Base-by-base conservation (phyloP, 37 sponge, comb jelly and placozoan species). In the Chondrosia reniformis region DNA sequence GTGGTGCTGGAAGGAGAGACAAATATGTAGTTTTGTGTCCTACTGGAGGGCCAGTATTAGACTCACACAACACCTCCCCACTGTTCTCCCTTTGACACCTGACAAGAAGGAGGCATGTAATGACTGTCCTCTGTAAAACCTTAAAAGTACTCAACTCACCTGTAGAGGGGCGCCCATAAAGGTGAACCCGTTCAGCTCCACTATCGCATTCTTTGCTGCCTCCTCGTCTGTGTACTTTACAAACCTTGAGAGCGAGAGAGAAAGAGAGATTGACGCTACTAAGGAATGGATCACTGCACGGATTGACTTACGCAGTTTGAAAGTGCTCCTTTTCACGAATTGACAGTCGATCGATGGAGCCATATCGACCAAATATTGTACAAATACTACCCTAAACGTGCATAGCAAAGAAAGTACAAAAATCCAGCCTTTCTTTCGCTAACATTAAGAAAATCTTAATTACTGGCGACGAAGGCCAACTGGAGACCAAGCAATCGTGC, bases 151-250 rank as follows among this genome's bases (percentile, higher is more conserved):
- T n/a, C n/a, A n/a, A 66, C 39, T 3, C 38, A 66, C 61, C 30
- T 13, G n/a, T 24, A 69, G 36, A 24, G 24, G 39, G 43, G 37
- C 43, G 38, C 72, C 72, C 21, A 43, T 41, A 38, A 69, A 69
- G 40, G 15, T 22, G 2, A 24, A 43, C 72, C 36, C 36, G 42
- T 69, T 69, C 72, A 69, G 19, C 41, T 69, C 72, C 7, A 69
- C 72, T 43, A 69, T 69, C 8, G 72, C 39, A 69, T 69, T 69
- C 43, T 69, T 69, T 69, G 72, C 72, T 34, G 72, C 72, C 42
- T 30, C n/a, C 36, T 69, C 72, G 9, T 69, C 72, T 25, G 72
- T 39, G 42, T 43, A 69, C 43, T 69, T 69, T 13, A 69, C 72
- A 40, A 69, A 69, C 72, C 72, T 69, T 43, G n/a, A n/a, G n/a